Percentiles rank a stretch among this genome's conserved stretches.
phyloP scores from a whole-genome alignment of 2,113 vertebrate genomes.

The Microtus pennsylvanicus region DNA sequence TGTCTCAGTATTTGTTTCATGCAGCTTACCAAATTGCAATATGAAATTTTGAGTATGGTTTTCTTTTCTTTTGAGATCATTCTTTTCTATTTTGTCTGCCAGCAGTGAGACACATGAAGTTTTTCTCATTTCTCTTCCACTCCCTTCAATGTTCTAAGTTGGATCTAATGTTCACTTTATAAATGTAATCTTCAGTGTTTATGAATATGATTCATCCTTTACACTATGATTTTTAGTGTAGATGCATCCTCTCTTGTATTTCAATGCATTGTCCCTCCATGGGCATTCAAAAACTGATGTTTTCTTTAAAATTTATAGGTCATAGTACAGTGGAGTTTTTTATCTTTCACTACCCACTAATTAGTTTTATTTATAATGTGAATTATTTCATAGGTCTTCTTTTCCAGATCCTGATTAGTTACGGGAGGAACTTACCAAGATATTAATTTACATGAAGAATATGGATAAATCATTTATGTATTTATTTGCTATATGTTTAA shows the following conservation, averaged over 20 bases:
- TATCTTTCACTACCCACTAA: neutral
- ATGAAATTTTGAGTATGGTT: neutral
- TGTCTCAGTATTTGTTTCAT: neutral
- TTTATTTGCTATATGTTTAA: neutral
- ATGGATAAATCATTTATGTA: neutral
- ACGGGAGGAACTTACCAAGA: neutral
- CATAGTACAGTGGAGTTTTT: neutral
- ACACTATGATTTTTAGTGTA: neutral
- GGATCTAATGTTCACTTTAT: neutral
- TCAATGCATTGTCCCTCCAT: neutral
- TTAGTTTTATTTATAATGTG: neutral
- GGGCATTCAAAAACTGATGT: neutral
- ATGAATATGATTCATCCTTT: neutral
- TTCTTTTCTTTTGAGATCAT: neutral
- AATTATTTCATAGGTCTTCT: neutral
- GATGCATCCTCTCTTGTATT: neutral
- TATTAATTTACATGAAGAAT: neutral
- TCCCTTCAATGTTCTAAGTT: neutral
- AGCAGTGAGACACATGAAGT: neutral
- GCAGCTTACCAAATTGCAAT: neutral
- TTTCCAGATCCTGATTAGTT: neutral
- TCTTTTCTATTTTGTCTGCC: neutral
- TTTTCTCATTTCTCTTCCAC: neutral
- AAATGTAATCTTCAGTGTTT: neutral
- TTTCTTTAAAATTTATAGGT: neutral